These are phyloP conservation scores for Drosophila asahinai DNA, from an alignment of 1,140 invertebrate genomes.

Conservation along the genomic window DNA sequence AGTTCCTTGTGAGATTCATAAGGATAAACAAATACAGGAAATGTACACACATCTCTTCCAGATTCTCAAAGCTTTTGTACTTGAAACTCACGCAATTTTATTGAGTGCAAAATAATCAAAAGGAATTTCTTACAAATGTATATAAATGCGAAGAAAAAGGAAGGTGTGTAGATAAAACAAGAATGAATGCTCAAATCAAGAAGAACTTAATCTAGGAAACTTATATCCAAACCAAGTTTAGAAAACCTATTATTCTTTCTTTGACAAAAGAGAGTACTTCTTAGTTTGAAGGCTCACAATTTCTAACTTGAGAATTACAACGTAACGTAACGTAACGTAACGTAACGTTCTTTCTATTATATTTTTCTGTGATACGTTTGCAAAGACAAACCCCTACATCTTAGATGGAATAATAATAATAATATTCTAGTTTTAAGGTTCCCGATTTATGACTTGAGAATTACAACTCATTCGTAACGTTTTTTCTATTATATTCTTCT, in stretches of 20 bases:
- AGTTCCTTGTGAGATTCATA: neutral
- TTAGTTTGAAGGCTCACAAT: neutral
- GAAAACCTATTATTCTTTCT: neutral
- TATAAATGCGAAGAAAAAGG: neutral
- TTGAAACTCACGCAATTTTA: constrained; percentile 23
- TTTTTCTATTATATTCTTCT: neutral
- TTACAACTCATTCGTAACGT: neutral
- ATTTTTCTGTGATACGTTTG: neutral
- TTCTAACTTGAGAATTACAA: no score
- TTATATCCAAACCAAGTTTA: neutral
- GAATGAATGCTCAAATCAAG: neutral
- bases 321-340: no score
- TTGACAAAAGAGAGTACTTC: neutral
- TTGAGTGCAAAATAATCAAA: constrained; percentile 32
- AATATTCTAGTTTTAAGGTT: neutral
- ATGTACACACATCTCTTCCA: neutral
- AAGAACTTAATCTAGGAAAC: neutral
- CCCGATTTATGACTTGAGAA: no score
- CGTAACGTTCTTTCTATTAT: no score
- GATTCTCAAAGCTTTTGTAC: neutral
- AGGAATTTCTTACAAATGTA: neutral
- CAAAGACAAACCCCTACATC: no score
- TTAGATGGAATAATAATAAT: no score
- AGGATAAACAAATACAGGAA: constrained; percentile 5
- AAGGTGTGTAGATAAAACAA: constrained; percentile 8